These are phyloP conservation scores for Corythaeola cristata DNA, from an alignment of 2,113 vertebrate species.

Conservation along the genomic window DNA sequence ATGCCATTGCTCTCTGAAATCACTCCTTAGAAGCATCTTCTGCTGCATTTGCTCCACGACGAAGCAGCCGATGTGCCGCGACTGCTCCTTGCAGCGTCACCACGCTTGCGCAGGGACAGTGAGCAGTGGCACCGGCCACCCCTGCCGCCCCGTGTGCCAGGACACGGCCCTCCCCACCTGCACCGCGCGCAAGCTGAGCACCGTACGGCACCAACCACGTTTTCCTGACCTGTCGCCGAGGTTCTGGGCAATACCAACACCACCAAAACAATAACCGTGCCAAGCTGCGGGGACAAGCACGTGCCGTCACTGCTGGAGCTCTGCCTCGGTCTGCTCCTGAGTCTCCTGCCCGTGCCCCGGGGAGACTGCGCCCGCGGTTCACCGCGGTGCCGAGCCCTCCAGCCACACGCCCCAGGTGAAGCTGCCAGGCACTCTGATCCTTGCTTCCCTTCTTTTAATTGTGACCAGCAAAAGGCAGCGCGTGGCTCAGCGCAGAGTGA, in stretches of 20 bases:
- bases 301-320: not conserved
- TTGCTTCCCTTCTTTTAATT: not conserved
- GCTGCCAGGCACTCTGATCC: not conserved
- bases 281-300: not conserved
- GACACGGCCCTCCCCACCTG: rapidly evolving
- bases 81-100: rapidly evolving
- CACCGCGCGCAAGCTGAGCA: rapidly evolving
- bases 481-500: not conserved
- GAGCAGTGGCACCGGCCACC: not conserved
- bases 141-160: rapidly evolving
- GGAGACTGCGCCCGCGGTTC: not conserved
- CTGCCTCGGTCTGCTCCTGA: no score
- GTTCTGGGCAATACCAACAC: not conserved
- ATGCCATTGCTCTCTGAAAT: not conserved
- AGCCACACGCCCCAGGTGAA: no score
- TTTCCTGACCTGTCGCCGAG: rapidly evolving
- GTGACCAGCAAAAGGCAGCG: not conserved
- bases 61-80: rapidly evolving
- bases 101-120: rapidly evolving
- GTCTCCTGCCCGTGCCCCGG: not conserved
- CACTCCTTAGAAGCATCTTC: no score
- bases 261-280: no score
- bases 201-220: not conserved
- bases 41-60: rapidly evolving
- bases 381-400: not conserved